Conservation (phyloP, 1,140 invertebrate genomes). For the Dendrolimus kikuchii region DNA sequence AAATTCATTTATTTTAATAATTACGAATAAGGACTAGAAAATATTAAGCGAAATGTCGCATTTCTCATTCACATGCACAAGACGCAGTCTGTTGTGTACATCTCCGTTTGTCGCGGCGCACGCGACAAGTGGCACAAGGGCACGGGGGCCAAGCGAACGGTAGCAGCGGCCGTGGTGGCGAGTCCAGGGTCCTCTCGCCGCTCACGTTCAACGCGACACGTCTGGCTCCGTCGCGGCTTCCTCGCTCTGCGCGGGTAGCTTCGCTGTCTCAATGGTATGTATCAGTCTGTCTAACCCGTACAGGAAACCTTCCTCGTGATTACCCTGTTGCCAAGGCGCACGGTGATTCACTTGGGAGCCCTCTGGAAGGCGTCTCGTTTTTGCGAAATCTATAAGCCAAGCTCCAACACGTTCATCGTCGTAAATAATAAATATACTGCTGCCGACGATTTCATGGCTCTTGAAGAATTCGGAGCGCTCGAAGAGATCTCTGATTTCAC, state of each 20-base stretch:
- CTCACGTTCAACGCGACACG: slow-evolving; percentile 56
- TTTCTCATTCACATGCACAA: slow-evolving; percentile 54
- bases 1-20: slow-evolving; percentile 2
- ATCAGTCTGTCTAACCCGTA: slow-evolving; percentile 91
- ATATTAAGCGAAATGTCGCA: slow-evolving; percentile 42
- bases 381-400: slow-evolving; percentile 98
- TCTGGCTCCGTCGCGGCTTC: slow-evolving; percentile 44
- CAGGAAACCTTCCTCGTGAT: slow-evolving; percentile 96
- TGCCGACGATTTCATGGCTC: slow-evolving; percentile 94
- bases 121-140: slow-evolving; percentile 29
- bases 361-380: slow-evolving; percentile 85
- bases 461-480: slow-evolving; percentile 91
- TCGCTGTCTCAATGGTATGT: slow-evolving; percentile 55
- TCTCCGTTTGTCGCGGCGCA: slow-evolving; percentile 38
- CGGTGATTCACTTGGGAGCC: slow-evolving; percentile 83
- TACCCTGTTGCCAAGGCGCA: slow-evolving; percentile 87
- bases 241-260: slow-evolving; percentile 23
- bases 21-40: slow-evolving; percentile 52
- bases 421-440: slow-evolving; percentile 94
- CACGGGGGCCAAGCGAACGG: slow-evolving; percentile 35
- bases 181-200: slow-evolving; percentile 42
- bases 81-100: slow-evolving; percentile 53
- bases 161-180: slow-evolving; percentile 45
- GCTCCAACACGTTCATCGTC: slow-evolving; percentile 89
- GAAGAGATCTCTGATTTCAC: slow-evolving; percentile 83